Conservation (phyloP, 2,113 vertebrate species). For the Gasterosteus aculeatus region DNA sequence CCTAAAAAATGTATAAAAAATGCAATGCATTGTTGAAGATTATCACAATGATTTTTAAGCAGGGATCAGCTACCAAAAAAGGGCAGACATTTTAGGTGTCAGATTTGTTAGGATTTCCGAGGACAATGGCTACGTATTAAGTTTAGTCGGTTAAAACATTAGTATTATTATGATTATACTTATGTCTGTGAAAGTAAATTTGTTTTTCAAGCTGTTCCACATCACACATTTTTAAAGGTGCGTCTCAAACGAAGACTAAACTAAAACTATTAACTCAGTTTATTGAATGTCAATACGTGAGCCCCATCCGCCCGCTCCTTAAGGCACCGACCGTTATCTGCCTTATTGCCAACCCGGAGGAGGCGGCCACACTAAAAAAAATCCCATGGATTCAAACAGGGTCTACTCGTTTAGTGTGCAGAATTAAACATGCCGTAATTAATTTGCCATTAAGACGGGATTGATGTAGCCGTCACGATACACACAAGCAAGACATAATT, state of each 20-base stretch:
- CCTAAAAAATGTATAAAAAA: neutral
- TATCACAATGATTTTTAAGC: neutral
- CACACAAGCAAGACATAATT: constrained; percentile 74
- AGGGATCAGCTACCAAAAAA: neutral
- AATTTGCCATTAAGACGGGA: constrained; percentile 78
- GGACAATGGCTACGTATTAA: too few relatives aligned
- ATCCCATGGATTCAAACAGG: constrained; percentile 42
- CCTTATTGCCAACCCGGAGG: constrained; percentile 36
- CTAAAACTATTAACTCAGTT: constrained; percentile 9
- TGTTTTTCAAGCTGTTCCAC: constrained; percentile 22
- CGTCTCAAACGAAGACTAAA: neutral
- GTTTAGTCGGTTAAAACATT: too few relatives aligned
- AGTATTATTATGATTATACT: too few relatives aligned
- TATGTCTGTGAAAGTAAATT: constrained; percentile 16
- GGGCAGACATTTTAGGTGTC: neutral
- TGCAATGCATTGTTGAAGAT: neutral
- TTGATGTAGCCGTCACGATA: constrained; percentile 69
- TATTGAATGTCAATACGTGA: constrained; percentile 39
- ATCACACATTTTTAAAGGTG: neutral
- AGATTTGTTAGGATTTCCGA: neutral
- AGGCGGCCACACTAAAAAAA: constrained; percentile 32
- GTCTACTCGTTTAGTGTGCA: constrained; percentile 68
- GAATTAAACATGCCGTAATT: constrained; percentile 75
- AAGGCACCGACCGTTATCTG: constrained; percentile 36
- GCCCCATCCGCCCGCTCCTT: constrained; percentile 12